These are phyloP conservation scores for Tetragonula clypearis DNA, from an alignment of 1,140 invertebrate genomes.

Conservation along the genomic window DNA sequence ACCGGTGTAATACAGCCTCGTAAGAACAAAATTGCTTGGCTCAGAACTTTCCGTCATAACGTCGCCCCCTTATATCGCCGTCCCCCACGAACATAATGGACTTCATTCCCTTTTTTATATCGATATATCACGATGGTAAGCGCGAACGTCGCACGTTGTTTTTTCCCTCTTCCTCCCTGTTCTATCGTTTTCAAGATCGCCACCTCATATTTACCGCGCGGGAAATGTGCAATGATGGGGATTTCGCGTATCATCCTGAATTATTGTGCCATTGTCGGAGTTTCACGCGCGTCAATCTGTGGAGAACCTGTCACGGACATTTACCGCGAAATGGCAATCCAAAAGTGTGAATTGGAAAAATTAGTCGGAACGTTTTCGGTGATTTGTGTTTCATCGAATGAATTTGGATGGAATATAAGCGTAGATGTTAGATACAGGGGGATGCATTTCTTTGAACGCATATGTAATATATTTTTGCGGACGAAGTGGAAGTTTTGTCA, in stretches of 20 bases:
- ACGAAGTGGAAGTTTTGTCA: background rate
- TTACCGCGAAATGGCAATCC: background rate
- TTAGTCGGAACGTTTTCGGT: background rate
- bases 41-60: constrained; percentile 50
- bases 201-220: background rate
- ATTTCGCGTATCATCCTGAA: background rate
- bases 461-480: too few species aligned
- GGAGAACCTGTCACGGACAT: background rate
- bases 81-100: constrained; percentile 37
- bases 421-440: background rate
- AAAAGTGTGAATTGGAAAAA: background rate
- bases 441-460: too few species aligned
- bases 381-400: background rate
- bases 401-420: background rate
- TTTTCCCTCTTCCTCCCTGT: background rate
- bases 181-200: background rate
- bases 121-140: constrained; percentile 34
- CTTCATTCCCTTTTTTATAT: constrained; percentile 37
- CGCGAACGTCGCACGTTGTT: constrained; percentile 1
- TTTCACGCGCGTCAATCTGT: background rate
- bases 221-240: background rate
- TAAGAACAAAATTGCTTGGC: constrained; percentile 59
- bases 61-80: constrained; percentile 32
- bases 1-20: constrained; percentile 34
- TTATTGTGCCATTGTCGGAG: background rate